These are phyloP conservation scores for Coelopa pilipes DNA, from an alignment of 2,888 invertebrate genomes.

Conservation along the genomic window DNA sequence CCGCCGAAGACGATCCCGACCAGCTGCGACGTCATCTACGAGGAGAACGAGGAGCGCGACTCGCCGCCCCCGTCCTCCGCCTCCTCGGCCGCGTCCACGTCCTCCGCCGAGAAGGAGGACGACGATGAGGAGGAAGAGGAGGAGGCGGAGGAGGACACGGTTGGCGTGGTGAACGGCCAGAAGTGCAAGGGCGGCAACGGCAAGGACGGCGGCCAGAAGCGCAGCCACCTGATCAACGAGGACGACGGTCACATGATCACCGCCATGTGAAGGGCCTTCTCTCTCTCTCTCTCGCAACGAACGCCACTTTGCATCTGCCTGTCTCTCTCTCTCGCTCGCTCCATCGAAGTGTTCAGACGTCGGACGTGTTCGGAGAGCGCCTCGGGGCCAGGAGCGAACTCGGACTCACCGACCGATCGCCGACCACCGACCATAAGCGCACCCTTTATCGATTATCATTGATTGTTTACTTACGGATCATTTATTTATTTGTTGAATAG, in stretches of 20 bases:
- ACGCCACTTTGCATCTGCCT: too few relatives aligned
- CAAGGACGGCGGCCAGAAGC: conserved; percentile 33
- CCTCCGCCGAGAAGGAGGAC: conserved; percentile 36
- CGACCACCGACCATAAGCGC: neutral
- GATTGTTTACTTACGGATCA: neutral
- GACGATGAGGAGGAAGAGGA: conserved; percentile 29
- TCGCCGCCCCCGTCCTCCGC: conserved; percentile 52
- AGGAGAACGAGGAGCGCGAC: conserved; percentile 64
- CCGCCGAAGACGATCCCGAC: conserved; percentile 64
- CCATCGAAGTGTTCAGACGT: neutral
- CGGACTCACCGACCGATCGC: neutral
- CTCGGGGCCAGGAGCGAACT: neutral
- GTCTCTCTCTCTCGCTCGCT: too few relatives aligned
- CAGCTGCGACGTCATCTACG: conserved; percentile 67
- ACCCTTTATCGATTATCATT: neutral
- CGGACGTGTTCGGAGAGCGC: neutral
- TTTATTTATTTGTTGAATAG: conserved; percentile 21
- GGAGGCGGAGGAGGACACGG: conserved; percentile 42
- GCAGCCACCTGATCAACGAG: conserved; percentile 51
- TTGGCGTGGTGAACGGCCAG: conserved; percentile 38
- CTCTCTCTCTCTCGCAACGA: too few relatives aligned
- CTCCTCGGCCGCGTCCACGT: neutral
- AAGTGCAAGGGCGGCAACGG: conserved; percentile 43
- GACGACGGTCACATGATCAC: conserved; percentile 59
- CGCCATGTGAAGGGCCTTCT: conserved; percentile 50